phyloP scores from a whole-genome alignment of 2,113 vertebrate species.

The Poeciliopsis prolifica region DNA sequence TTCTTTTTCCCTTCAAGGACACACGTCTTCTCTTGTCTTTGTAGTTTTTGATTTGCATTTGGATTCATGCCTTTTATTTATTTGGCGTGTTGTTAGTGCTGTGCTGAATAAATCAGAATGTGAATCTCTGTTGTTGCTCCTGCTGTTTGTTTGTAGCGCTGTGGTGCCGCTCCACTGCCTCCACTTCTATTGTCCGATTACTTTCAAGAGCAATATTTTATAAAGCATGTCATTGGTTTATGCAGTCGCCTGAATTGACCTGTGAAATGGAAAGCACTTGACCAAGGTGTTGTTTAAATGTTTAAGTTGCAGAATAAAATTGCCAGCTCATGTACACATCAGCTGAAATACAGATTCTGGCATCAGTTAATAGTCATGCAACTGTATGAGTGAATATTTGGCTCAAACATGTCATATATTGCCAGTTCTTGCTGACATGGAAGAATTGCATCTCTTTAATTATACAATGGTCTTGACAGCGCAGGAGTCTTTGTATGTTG shows the following conservation, averaged over 20 bases:
- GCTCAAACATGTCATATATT: neutral
- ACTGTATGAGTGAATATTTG: neutral
- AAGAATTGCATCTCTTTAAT: neutral
- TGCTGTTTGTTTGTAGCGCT: conserved; percentile 18
- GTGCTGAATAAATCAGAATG: neutral
- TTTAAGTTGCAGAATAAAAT: conserved; percentile 70
- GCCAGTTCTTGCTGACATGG: neutral
- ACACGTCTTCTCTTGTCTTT: neutral
- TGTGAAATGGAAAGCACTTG: conserved; percentile 78
- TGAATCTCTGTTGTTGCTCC: neutral
- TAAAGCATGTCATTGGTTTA: conserved; percentile 74
- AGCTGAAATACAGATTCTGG: conserved; percentile 1
- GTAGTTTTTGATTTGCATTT: neutral
- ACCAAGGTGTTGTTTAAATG: conserved; percentile 69
- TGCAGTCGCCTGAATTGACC: conserved; percentile 72
- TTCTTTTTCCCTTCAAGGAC: neutral
- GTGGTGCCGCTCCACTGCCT: conserved; percentile 11
- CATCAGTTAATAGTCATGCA: neutral
- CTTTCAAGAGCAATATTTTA: conserved; percentile 53
- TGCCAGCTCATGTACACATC: conserved; percentile 38
- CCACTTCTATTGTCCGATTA: conserved; percentile 30
- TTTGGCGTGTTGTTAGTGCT: neutral
- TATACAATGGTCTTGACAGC: neutral
- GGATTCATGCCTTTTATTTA: neutral
- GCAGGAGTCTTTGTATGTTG: neutral